Evolutionary conservation across 2,797 vertebrate genomes (phyloP).

Genomic region (Clarias platycephalus): DNA sequence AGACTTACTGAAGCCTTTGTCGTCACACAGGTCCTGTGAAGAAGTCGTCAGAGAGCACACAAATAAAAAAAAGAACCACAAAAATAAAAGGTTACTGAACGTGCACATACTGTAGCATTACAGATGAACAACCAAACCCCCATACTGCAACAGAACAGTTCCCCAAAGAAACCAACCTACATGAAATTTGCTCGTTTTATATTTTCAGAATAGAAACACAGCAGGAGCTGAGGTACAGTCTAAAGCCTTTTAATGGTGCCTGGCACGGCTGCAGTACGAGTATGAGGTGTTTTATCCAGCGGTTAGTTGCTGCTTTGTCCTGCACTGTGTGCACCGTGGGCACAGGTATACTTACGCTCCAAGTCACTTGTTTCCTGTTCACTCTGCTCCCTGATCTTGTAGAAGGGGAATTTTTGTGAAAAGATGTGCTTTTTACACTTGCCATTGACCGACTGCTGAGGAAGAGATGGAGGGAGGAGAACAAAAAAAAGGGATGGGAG

Average conservation of each 20-base stretch:
- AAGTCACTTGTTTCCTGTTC: conserved; percentile 95
- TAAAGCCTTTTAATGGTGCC: neutral
- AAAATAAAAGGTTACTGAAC: conserved; percentile 65
- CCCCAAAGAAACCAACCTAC: neutral
- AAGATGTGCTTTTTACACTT: conserved; percentile 98
- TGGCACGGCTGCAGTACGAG: conserved; percentile 20
- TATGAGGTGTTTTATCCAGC: conserved; percentile 33
- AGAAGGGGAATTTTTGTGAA: conserved; percentile 99
- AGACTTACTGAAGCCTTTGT: conserved; percentile 98
- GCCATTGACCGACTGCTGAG: conserved; percentile 95
- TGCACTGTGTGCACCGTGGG: conserved; percentile 26
- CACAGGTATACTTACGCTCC: conserved; percentile 90
- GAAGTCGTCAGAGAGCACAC: conserved; percentile 81
- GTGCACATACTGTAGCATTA: conserved; percentile 39
- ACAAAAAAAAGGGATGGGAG: conserved; percentile 60
- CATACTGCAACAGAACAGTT: conserved; percentile 53
- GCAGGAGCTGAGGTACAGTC: too few relatives aligned
- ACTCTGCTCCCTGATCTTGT: conserved; percentile 98
- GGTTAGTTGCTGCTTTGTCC: conserved; percentile 40
- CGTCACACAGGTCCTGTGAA: conserved; percentile 94
- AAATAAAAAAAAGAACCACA: conserved; percentile 79
- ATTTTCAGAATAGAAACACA: neutral
- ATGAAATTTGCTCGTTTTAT: neutral
- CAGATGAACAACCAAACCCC: conserved; percentile 35
- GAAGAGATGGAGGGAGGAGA: conserved; percentile 77